These are phyloP conservation scores for Calcarius lapponicus DNA, from an alignment of 2,797 vertebrate species.

Conservation along the genomic window DNA sequence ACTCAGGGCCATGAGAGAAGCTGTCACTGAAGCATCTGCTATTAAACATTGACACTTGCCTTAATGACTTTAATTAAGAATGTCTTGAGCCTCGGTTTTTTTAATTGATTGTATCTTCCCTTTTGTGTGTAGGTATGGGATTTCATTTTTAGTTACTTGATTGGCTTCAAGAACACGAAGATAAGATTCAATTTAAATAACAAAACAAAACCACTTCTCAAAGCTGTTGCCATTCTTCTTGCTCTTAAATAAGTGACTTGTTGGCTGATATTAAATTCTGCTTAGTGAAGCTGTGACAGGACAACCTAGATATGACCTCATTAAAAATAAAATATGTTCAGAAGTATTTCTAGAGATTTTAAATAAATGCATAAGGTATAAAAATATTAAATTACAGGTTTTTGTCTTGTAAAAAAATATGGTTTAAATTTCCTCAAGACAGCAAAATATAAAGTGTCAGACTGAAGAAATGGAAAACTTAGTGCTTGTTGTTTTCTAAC, in stretches of 20 bases:
- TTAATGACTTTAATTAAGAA: not conserved
- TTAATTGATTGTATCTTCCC: not conserved
- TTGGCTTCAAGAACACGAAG: not conserved
- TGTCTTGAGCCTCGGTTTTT: not conserved
- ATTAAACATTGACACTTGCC: not conserved
- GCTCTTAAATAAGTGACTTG: not conserved
- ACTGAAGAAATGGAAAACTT: not conserved
- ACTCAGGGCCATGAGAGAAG: not conserved
- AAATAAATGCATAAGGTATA: not conserved
- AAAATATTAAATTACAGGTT: not conserved
- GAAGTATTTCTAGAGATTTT: not conserved
- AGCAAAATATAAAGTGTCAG: not conserved
- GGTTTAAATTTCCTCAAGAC: not conserved
- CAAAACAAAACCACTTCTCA: not conserved
- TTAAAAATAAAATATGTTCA: not conserved
- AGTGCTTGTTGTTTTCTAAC: not conserved
- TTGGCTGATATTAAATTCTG: not conserved
- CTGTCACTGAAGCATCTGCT: not conserved
- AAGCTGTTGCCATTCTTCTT: not conserved
- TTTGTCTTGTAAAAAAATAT: not conserved
- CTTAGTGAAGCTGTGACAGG: not conserved
- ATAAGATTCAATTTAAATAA: slow-evolving; percentile 2
- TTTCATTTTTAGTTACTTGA: slow-evolving; percentile 10
- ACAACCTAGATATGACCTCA: not conserved
- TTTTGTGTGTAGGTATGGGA: not conserved